These are phyloP conservation scores for Liolophura sinensis DNA, from an alignment of 1,140 invertebrate species.

Conservation along the genomic window DNA sequence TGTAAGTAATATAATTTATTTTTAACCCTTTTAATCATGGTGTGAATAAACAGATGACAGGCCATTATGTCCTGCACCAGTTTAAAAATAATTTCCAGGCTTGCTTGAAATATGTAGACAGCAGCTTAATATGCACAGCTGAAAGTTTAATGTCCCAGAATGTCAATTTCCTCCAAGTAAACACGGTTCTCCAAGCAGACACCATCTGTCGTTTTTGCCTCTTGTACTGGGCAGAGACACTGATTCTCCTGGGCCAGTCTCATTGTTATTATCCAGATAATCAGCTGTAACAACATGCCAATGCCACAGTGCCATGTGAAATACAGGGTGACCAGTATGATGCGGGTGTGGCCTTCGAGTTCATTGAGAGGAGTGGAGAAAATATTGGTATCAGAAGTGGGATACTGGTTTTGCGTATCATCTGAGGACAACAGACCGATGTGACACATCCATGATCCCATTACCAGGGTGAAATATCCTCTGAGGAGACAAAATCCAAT, in stretches of 20 bases:
- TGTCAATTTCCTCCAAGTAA: slow-evolving; percentile 27
- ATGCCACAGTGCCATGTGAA: slow-evolving; percentile 31
- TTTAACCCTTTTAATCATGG: background rate
- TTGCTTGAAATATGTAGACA: slow-evolving; percentile 6
- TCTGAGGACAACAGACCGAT: background rate
- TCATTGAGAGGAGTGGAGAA: background rate
- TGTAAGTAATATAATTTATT: background rate
- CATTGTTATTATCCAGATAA: slow-evolving; percentile 27
- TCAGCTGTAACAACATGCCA: slow-evolving; percentile 18
- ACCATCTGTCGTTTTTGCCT: slow-evolving; percentile 3
- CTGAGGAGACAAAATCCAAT: slow-evolving; percentile 13
- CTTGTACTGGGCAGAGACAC: slow-evolving; percentile 15
- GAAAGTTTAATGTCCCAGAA: slow-evolving; percentile 12
- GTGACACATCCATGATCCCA: slow-evolving; percentile 35
- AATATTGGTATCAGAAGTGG: too few species aligned
- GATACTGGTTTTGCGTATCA: slow-evolving; percentile 2
- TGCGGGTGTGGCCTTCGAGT: background rate
- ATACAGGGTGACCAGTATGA: slow-evolving; percentile 21
- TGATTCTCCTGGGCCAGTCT: slow-evolving; percentile 17
- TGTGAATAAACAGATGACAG: background rate
- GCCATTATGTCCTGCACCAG: background rate
- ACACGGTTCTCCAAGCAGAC: slow-evolving; percentile 34
- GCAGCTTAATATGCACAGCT: slow-evolving; percentile 26
- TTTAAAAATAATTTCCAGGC: slow-evolving; percentile 1
- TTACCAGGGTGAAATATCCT: slow-evolving; percentile 23